phyloP scores from a whole-genome alignment of 2,113 vertebrate species.

The Apodemus sylvaticus region DNA sequence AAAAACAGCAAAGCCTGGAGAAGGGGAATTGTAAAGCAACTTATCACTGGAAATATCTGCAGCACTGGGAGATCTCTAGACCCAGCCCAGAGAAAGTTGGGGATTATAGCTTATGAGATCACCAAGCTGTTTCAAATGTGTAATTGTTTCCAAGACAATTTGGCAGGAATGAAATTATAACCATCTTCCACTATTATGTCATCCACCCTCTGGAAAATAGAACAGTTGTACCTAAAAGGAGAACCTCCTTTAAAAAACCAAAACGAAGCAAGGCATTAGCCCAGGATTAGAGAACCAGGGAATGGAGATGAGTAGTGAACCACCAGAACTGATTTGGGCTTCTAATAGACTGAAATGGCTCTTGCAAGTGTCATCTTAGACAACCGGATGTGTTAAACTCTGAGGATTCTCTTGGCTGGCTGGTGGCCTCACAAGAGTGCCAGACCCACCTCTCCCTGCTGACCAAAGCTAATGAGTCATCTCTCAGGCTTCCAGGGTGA shows the following conservation, averaged over 20 bases:
- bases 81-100: conserved; percentile 43
- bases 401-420: conserved; percentile 42
- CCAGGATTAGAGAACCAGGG: neutral
- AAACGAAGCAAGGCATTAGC: neutral
- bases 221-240: conserved; percentile 70
- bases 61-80: conserved; percentile 57
- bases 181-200: conserved; percentile 76
- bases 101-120: conserved; percentile 74
- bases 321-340: neutral
- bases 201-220: conserved; percentile 75
- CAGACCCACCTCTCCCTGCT: conserved; percentile 47
- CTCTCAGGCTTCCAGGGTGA: conserved; percentile 49
- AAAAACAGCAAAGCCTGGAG: conserved; percentile 16
- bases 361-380: neutral
- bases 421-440: conserved; percentile 29
- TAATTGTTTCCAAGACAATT: conserved; percentile 79
- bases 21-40: conserved; percentile 34
- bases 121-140: conserved; percentile 69
- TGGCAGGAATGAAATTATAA: conserved; percentile 77
- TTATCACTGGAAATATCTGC: conserved; percentile 47
- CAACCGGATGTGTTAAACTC: conserved; percentile 42
- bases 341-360: conserved; percentile 25
- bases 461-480: conserved; percentile 64
- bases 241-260: conserved; percentile 61
- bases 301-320: neutral